A percentile compares a stretch with the other conserved stretches of the same genome.
These are phyloP conservation scores for Ahaetulla prasina DNA, from an alignment of 2,113 vertebrate genomes.

Conservation along the genomic window DNA sequence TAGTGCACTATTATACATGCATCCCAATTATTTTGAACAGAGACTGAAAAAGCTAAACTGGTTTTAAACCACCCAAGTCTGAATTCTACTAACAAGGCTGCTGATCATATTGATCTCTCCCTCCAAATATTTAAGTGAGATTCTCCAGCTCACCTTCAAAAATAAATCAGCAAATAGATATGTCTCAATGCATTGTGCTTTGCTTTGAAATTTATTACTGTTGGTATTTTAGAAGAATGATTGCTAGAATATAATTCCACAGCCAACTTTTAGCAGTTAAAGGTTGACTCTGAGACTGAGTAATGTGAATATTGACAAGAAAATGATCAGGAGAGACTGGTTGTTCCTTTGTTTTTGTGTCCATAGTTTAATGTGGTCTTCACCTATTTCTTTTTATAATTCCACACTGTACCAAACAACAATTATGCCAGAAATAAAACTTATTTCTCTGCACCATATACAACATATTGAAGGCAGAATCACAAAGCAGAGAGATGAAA, in stretches of 20 bases:
- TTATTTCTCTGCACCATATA: neutral
- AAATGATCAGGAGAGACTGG: neutral
- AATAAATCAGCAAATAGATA: neutral
- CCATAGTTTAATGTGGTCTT: neutral
- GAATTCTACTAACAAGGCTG: neutral
- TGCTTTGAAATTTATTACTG: neutral
- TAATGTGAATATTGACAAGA: neutral
- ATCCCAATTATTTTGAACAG: neutral
- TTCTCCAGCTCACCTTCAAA: neutral
- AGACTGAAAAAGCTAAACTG: neutral
- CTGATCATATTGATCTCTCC: neutral
- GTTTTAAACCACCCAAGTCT: neutral
- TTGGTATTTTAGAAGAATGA: neutral
- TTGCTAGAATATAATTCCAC: neutral
- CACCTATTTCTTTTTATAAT: neutral
- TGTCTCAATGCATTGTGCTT: neutral
- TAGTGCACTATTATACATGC: neutral
- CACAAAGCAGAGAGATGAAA: neutral
- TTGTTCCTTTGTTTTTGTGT: neutral
- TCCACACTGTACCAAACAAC: neutral
- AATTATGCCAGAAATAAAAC: neutral
- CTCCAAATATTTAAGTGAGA: neutral
- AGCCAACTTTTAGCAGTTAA: neutral
- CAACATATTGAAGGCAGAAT: neutral
- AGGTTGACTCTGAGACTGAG: neutral